Evolutionary conservation across 64 coral and sea anemone species (phyloP), one percentile per base, ranked within the genome.

Genomic region (Anthopleura sola): DNA sequence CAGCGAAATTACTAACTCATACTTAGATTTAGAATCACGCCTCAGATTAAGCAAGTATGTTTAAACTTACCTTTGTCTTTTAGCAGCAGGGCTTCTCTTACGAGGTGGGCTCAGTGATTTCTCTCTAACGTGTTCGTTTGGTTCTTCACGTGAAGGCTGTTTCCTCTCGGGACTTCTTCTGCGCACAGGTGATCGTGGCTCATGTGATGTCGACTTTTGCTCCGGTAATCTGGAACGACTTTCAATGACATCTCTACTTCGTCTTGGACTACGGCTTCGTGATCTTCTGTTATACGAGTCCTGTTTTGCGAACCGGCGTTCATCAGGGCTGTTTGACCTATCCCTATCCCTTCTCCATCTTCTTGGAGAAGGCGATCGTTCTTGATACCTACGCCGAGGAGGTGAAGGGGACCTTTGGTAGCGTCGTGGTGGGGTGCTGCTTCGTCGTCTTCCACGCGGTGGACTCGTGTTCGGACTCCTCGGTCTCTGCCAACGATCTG

Each of bases 291-390:
- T 38, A 16, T 8, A 16, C 3, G 23, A 12, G 10, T 79, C 0
- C 76, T 44, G 36, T 47, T 3, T 46, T 18, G 0, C 20, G 8
- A 14, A 79, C 6, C 29, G 44, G 18, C 24, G 38, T 79, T 79
- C 36, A 18, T 79, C 76, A 79, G 76, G 76, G 24, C 38, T 79
- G 19, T 48, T 18, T 14, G 36, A 48, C 47, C 76, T 44, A n/a
- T 79, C 44, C 47, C 76, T 44, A n/a, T 79, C 44, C 24, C 24
- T 38, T 23, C 39, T 18, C 37, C 38, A 79, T 26, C 44, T 79
- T 23, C 17, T 83, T 16, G 82, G 82, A 54, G 82, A 83, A 23
- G 82, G 82, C 7, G 82, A 58, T 47, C 82, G 82, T 10, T 49
- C 37, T 79, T 79, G 76, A 47, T 11, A 38, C 34, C 66, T 71